Evolutionary conservation across 1,140 invertebrate species (phyloP), one percentile per base, ranked within the genome.

Genomic region (Lethrus apterus): DNA sequence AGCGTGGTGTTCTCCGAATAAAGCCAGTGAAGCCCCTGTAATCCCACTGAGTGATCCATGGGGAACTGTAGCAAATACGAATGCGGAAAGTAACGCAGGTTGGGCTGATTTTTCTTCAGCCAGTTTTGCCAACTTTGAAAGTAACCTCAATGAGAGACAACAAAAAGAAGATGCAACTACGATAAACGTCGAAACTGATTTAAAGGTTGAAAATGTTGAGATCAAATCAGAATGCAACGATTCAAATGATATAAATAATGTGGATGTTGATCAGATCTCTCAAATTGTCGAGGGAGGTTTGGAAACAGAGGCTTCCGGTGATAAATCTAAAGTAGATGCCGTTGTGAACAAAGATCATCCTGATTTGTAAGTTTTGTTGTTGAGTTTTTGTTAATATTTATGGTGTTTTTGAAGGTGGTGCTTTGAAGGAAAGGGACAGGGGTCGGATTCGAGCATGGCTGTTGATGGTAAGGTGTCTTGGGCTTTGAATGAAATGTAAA

Each of bases 41-140:
- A 24, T 51, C 1, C 33, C 29, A 21, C 44, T 46, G 13, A 8
- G 21, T 5, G 56, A 63, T 54, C 59, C 60, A 11, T 65, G 63
- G 60, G 41, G 42, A 26, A 33, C 17, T 1, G 15, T 43, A 2
- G 30, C 21, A 14, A 53, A 48, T 21, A 19, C 44, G 1, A 40
- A 54, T 4, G 32, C 44, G 7, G 51, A 20, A 11, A 13, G 2
- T 9, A 38, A 48, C 15, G 50, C 38, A 4, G 52, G 44, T 32
- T 65, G 63, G 63, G 63, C 63, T 1, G 58, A 65, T 47, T 65
- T 65, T 47, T 63, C 57, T 51, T 52, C 58, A 3, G 59, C 52
- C 3, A 41, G 40, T 10, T 48, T 48, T 29, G 46, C 30, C 15
- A 43, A 42, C 8, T 56, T 59, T 31, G 51, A 56, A 2, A 50